Evolutionary conservation across 2,797 vertebrate genomes (phyloP), one percentile per base, ranked within the genome.

Genomic region (Liparis tanakae): DNA sequence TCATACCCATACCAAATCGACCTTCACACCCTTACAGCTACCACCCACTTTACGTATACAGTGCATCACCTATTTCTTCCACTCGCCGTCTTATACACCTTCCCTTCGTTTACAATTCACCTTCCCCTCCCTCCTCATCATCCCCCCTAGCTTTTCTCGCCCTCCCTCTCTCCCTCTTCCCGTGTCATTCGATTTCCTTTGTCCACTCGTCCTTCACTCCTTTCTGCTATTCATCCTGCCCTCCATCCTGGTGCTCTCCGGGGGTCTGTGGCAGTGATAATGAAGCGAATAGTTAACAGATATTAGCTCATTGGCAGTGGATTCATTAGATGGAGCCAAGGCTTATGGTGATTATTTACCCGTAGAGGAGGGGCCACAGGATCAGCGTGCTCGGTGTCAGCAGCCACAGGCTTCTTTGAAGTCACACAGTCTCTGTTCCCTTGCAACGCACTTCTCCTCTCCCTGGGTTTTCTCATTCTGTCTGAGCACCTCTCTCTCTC

Each of bases 341-440:
- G 90, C 90, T 91, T 90, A 92, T 87, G 83, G 80, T 89, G 90
- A 92, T 93, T 92, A 92, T 94, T 92, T 92, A 90, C 79, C 86
- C 89, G 61, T 61, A 77, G 83, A 85, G 84, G 87, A 87, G 87
- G 85, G 85, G 85, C 72, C 74, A 65, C 72, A 36, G 75, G 85
- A 89, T 89, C 87, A 86, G 88, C 33, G 51, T 6, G 58, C 77
- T 88, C 82, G 79, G 82, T 90, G 86, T 85, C 86, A 83, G 85
- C 86, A 89, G 83, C 85, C 75, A 85, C 72, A 76, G 75, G 82
- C 74, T 79, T 85, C 78, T 89, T 87, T 88, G 87, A 90, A 90
- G 86, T 90, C 87, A 82, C 78, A 75, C 76, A 74, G 61, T 79
- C 70, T 83, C 74, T 74, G 39, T 69, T 82, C 67, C 55, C 54